phyloP scores from a whole-genome alignment of 2,888 invertebrate species.

The Brachycybe producta region DNA sequence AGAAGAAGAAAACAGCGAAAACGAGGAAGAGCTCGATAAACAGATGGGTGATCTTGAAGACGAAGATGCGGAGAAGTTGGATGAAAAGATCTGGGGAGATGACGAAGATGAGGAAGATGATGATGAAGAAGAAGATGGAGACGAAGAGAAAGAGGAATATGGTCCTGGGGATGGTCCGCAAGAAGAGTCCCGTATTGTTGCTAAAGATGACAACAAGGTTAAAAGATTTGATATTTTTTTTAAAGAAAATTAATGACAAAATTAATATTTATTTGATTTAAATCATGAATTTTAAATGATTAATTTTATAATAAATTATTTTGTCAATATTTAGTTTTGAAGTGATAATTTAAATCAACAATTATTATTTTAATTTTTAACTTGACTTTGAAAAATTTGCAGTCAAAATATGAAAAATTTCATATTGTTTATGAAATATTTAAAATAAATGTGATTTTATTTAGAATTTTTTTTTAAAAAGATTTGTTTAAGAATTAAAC shows the following conservation, averaged over 20 bases:
- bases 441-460: not conserved
- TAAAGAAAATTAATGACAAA: not conserved
- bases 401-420: too few species aligned
- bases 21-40: slow-evolving; percentile 74
- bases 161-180: slow-evolving; percentile 30
- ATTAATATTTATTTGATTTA: too few species aligned
- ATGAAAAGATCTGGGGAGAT: slow-evolving; percentile 43
- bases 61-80: slow-evolving; percentile 56
- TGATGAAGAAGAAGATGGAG: slow-evolving; percentile 42
- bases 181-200: slow-evolving; percentile 37
- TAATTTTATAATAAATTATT: too few species aligned
- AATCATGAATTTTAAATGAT: too few species aligned
- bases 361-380: too few species aligned
- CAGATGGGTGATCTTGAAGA: slow-evolving; percentile 92
- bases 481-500: not conserved
- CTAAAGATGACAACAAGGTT: slow-evolving; percentile 47
- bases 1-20: slow-evolving; percentile 41
- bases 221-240: not conserved
- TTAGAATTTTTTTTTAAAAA: not conserved
- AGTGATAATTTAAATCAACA: too few species aligned
- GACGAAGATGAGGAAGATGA: slow-evolving; percentile 66
- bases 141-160: slow-evolving; percentile 37
- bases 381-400: too few species aligned
- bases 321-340: too few species aligned
- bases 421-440: too few species aligned